Base-by-base conservation (phyloP, 2,113 vertebrate species). In the Puntigrus tetrazona region DNA sequence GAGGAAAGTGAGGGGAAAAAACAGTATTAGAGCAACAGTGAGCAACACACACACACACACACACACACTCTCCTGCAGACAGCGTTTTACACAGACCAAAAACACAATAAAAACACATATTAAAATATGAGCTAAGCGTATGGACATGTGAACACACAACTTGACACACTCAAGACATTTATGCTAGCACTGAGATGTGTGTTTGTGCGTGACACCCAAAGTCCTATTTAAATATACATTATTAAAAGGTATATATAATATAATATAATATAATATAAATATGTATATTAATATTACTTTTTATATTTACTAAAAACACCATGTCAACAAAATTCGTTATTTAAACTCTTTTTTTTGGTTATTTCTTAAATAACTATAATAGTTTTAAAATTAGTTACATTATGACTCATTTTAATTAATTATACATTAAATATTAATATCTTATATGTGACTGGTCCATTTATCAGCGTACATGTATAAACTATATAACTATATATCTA, bases 11-110 rank as follows among this genome's bases (percentile, higher is more conserved):
- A 59, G 25, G 47, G 38, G 88, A 88, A 91, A 91, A 94, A 94
- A 90, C 93, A 93, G 92, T 93, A 93, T 95, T 95, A 94, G 93
- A 94, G 93, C 94, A 91, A 93, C 91, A 93, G 90, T 94, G 93
- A 93, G 91, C 92, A 90, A 92, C 90, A 86, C 50, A 76, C 78
- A 82, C 55, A 78, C 27, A 86, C 83, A 88, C 81, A 78, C 41
- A 80, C 25, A 84, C 82, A 88, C 79, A 80, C 82, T 10, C 78
- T 57, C 52, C 52, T 55, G 52, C 52, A 55, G 52, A 55, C 52
- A 57, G 52, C 10, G 52, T 90, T 89, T 89, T 90, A 81, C 45
- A 84, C 61, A 38, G 59, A 79, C 45, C 59, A 14, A 84, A 87
- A 25, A 84, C 85, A 80, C 31, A 34, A 81, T n/a, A n/a, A n/a